Conservation (phyloP, 2,113 vertebrate genomes). For the Athene noctua region DNA sequence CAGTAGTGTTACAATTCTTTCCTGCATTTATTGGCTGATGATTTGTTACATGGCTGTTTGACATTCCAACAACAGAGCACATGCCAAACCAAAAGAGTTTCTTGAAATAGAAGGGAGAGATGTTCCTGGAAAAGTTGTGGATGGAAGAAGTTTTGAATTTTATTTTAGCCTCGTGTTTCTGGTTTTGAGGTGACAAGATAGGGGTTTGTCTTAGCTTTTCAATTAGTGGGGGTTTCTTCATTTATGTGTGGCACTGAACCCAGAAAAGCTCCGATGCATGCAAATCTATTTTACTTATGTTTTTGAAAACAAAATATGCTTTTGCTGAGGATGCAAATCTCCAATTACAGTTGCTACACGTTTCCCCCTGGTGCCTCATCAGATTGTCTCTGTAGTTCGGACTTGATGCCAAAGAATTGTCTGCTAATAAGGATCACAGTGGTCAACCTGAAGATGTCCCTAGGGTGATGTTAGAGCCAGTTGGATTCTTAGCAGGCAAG, state of each 20-base stretch:
- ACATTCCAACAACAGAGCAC: not conserved
- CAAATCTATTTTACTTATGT: not conserved
- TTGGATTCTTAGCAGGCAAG: not conserved
- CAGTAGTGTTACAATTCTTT: not conserved
- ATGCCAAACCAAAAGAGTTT: not conserved
- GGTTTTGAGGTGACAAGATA: not conserved
- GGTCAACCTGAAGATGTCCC: not conserved
- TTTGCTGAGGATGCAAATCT: not conserved
- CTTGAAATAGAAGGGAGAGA: not conserved
- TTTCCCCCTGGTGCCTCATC: not conserved
- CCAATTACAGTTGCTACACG: not conserved
- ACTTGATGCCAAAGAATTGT: not conserved
- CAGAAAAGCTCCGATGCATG: not conserved
- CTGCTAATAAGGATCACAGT: not conserved
- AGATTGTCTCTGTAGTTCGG: not conserved
- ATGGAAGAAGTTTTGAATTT: not conserved
- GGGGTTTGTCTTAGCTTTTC: not conserved
- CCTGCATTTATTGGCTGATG: not conserved
- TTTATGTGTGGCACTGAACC: not conserved
- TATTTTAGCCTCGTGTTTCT: not conserved
- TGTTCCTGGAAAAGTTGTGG: not conserved
- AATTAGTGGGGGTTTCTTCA: not conserved
- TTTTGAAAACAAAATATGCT: not conserved
- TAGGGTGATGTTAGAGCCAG: not conserved
- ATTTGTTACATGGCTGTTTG: not conserved